Conservation (phyloP, 2,797 vertebrate species). For the Xenentodon cancila region DNA sequence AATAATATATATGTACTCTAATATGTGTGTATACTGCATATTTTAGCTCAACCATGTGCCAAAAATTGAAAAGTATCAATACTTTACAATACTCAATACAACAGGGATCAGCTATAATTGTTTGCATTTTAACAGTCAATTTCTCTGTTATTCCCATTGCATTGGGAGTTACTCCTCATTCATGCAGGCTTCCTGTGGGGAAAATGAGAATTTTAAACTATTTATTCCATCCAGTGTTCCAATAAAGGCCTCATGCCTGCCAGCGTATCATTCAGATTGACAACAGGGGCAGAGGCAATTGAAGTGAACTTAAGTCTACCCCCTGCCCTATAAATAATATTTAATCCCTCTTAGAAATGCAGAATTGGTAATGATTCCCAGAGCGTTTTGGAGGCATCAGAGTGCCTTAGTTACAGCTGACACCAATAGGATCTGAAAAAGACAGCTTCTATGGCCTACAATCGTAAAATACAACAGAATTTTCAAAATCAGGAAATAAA, state of each 20-base stretch:
- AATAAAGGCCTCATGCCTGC: constrained; percentile 60
- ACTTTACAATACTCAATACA: not conserved
- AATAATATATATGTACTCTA: no score
- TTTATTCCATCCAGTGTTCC: constrained; percentile 42
- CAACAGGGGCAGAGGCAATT: constrained; percentile 73
- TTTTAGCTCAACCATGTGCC: no score
- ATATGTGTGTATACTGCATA: no score
- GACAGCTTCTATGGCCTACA: constrained; percentile 52
- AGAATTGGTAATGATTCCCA: constrained; percentile 71
- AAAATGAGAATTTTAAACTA: constrained; percentile 52
- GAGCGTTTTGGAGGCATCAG: constrained; percentile 69
- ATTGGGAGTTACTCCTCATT: constrained; percentile 45
- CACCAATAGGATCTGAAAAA: constrained; percentile 66
- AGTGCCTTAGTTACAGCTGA: constrained; percentile 65
- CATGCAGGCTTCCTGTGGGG: constrained; percentile 35
- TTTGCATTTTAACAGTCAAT: constrained; percentile 45
- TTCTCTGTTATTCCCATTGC: constrained; percentile 32
- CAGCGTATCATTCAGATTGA: constrained; percentile 74
- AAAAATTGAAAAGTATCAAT: no score
- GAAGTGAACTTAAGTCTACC: constrained; percentile 74
- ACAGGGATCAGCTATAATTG: constrained; percentile 34
- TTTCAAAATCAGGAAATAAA: constrained; percentile 55
- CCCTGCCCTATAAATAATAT: constrained; percentile 78
- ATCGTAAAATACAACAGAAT: constrained; percentile 45
- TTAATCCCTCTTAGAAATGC: constrained; percentile 73